Evolutionary conservation across 2,888 invertebrate species (phyloP), one percentile per base, ranked within the genome.

Genomic region (Caenorhabditis sinica): DNA sequence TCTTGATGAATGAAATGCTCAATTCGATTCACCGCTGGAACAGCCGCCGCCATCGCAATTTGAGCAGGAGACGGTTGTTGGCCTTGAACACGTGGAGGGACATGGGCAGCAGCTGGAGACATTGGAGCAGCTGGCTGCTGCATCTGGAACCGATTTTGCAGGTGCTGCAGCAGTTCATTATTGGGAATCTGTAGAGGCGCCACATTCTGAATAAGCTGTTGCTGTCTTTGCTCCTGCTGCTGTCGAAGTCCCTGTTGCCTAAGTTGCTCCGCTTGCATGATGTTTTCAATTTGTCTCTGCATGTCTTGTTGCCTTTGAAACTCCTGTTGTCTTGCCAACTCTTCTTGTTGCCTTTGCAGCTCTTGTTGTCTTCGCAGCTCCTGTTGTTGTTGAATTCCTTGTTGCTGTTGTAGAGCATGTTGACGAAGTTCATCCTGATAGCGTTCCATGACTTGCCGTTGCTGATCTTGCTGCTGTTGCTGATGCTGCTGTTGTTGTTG

Each of bases 381-480:
- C 15, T 45, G 65, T 9, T 15, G 23, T 15, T 30, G 40, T 43
- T 65, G 65, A 3, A 17, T n/a, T 40, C 20, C 43, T 33, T 43
- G 13, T 25, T 9, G 40, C 43, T 45, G 65, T 65, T 65, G 43
- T 43, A 33, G 43, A 43, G 20, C 23, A 13, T 25, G 40, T 25
- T 66, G 66, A n/a, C n/a, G n/a, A n/a, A n/a, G n/a, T n/a, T n/a
- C n/a, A n/a, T n/a, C n/a, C n/a, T n/a, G n/a, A n/a, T n/a, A n/a
- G n/a, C n/a, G n/a, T n/a, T n/a, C n/a, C n/a, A n/a, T n/a, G n/a
- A n/a, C n/a, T 20, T 45, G 51, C 25, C 33, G 33, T 36, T 68
- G 56, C 17, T 40, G 69, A 23, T 33, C 33, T 36, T 53, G 69
- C 36, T 28, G 11, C 15, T 33, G 69, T 36, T 40, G 36, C 33